Evolutionary conservation across 2,797 vertebrate species (phyloP).

Genomic region (Myiothlypis coronata): DNA sequence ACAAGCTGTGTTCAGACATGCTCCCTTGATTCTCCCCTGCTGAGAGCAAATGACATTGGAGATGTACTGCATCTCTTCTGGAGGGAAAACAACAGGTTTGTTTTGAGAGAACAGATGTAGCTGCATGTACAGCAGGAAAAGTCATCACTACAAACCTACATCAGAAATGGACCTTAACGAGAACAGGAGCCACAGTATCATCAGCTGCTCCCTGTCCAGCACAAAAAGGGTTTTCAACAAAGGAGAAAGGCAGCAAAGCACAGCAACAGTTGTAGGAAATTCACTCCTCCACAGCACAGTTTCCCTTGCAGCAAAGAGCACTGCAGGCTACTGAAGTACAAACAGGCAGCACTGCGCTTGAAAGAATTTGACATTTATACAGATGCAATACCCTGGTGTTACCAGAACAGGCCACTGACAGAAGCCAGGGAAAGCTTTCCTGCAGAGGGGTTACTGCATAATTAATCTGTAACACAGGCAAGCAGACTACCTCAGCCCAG

Average conservation of each 20-base stretch:
- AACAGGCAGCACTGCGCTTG: background rate
- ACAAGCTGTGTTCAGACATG: background rate
- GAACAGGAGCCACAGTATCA: background rate
- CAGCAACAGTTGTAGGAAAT: background rate
- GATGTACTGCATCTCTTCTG: background rate
- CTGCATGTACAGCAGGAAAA: background rate
- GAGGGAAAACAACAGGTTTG: background rate
- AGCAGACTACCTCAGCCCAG: background rate
- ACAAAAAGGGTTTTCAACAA: background rate
- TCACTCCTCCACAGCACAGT: background rate
- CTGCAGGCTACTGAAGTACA: background rate
- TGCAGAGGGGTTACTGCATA: background rate
- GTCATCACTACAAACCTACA: background rate
- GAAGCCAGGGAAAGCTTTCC: conserved; percentile 2
- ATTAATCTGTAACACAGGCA: background rate
- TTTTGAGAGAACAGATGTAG: background rate
- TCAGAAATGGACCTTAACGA: background rate
- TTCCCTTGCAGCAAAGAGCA: background rate
- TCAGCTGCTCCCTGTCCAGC: background rate
- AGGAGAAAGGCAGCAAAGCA: background rate
- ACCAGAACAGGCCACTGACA: background rate
- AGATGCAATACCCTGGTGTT: background rate
- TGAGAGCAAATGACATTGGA: background rate
- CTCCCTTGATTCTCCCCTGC: background rate
- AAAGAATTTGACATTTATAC: conserved; percentile 18